Evolutionary conservation across 2,113 vertebrate genomes (phyloP).

Genomic region (Gracilinanus agilis): DNA sequence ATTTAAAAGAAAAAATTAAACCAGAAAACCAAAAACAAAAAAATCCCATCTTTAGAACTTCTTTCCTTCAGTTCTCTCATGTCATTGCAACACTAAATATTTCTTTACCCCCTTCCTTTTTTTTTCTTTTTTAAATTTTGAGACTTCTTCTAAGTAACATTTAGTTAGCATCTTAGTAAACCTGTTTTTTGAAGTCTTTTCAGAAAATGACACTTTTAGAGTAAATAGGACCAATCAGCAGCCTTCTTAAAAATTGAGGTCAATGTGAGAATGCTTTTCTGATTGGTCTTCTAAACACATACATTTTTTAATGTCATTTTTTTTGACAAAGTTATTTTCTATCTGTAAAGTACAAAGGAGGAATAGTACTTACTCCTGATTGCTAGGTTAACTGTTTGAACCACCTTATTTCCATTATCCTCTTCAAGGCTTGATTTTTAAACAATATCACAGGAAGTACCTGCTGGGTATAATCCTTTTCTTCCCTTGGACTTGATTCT

Average conservation of each 20-base stretch:
- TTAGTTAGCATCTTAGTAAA: constrained; percentile 47
- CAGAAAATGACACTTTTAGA: constrained; percentile 42
- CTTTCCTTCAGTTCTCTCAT: background rate
- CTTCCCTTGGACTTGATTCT: constrained; percentile 68
- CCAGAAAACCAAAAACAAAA: too few species aligned
- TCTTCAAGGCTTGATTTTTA: constrained; percentile 68
- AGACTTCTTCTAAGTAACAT: background rate
- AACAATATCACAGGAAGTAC: constrained; percentile 62
- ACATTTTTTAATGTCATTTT: constrained; percentile 52
- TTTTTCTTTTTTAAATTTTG: background rate
- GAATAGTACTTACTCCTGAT: constrained; percentile 53
- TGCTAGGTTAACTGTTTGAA: constrained; percentile 69
- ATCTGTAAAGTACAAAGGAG: constrained; percentile 36
- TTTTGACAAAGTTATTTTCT: constrained; percentile 65
- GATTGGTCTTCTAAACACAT: constrained; percentile 64
- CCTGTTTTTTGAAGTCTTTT: background rate
- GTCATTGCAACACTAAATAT: background rate
- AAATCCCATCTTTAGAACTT: constrained; percentile 20
- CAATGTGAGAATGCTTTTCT: constrained; percentile 50
- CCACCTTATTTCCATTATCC: constrained; percentile 74
- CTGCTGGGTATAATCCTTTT: constrained; percentile 54
- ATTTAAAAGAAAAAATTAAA: background rate
- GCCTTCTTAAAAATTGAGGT: constrained; percentile 48
- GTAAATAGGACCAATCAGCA: constrained; percentile 41
- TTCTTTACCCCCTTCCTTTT: background rate